Percentiles rank a stretch among this genome's conserved stretches.
These are phyloP conservation scores for Phyllostomus discolor DNA, from an alignment of 2,113 vertebrate species.

Conservation along the genomic window DNA sequence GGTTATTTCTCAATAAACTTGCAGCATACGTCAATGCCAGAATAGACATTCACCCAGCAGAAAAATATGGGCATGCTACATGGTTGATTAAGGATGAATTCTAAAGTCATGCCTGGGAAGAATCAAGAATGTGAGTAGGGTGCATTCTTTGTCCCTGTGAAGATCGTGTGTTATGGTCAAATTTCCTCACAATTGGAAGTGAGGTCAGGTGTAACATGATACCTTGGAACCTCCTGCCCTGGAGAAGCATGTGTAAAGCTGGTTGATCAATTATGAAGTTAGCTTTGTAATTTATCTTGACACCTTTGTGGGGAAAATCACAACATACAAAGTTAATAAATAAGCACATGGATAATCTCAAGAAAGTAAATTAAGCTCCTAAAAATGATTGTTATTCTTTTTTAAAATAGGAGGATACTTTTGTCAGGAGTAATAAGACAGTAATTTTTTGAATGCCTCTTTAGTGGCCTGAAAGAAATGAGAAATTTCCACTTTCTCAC, in stretches of 20 bases:
- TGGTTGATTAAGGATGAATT: conserved; percentile 8
- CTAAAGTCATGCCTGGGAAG: not conserved
- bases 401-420: not conserved
- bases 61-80: not conserved
- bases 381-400: not conserved
- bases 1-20: not conserved
- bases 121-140: not conserved
- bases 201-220: not conserved
- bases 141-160: not conserved
- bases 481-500: not conserved
- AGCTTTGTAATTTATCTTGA: not conserved
- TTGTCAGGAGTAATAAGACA: not conserved
- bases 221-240: not conserved
- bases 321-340: not conserved
- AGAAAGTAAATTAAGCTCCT: not conserved
- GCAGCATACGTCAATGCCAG: not conserved
- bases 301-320: not conserved
- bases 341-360: not conserved
- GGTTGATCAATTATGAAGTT: not conserved
- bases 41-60: not conserved
- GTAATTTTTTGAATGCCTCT: not conserved
- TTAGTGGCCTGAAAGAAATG: not conserved
- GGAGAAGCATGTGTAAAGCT: not conserved
- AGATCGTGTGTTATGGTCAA: not conserved
- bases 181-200: not conserved